phyloP scores from a whole-genome alignment of 2,888 invertebrate genomes.

The Exephanes ischioxanthus region DNA sequence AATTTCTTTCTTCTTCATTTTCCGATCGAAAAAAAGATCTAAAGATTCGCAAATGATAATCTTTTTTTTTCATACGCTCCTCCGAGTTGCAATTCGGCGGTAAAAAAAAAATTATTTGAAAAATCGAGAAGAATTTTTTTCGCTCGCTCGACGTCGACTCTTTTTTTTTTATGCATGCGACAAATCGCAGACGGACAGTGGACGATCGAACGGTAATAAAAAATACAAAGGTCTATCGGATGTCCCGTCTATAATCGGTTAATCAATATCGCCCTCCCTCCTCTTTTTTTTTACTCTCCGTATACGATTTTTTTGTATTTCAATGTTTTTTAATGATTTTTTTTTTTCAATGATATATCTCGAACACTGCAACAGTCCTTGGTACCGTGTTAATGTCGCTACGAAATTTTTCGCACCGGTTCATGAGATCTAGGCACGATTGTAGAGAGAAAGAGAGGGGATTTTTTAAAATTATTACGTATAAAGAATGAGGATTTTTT shows the following conservation, averaged over 20 bases:
- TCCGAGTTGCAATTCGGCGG: background rate
- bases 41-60: background rate
- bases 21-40: background rate
- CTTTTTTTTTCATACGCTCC: background rate
- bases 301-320: background rate
- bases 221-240: slow-evolving; percentile 19
- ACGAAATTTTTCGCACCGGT: background rate
- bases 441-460: background rate
- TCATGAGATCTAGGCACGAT: slow-evolving; percentile 44
- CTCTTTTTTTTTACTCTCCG: background rate
- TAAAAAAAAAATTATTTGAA: background rate
- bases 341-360: background rate
- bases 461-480: slow-evolving; percentile 30
- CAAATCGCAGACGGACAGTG: background rate
- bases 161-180: background rate
- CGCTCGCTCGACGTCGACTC: background rate
- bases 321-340: background rate
- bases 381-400: background rate
- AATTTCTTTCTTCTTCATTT: background rate
- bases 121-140: background rate
- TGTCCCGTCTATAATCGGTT: slow-evolving; percentile 7
- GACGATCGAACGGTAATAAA: background rate
- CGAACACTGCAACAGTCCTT: background rate
- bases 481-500: slow-evolving; percentile 57
- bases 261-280: slow-evolving; percentile 14